Evolutionary conservation across 1,140 invertebrate genomes (phyloP).

Genomic region (Hirudo medicinalis): DNA sequence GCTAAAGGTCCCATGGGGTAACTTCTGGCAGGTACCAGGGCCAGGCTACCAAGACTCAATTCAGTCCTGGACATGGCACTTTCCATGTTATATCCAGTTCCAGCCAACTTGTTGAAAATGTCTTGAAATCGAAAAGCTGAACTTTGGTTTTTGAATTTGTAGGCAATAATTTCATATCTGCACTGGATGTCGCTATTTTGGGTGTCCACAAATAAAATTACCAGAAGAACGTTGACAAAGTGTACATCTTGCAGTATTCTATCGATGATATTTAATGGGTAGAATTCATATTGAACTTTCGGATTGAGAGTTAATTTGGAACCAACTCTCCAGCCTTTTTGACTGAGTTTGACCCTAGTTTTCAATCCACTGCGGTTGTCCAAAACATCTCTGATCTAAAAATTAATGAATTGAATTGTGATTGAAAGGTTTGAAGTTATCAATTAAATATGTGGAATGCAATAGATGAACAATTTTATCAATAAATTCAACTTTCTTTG

Average conservation of each 20-base stretch:
- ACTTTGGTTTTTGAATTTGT: conserved; percentile 8
- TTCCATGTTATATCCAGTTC: background rate
- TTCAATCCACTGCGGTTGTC: conserved; percentile 10
- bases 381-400: conserved; percentile 4
- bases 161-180: conserved; percentile 12
- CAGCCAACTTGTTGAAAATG: conserved; percentile 1
- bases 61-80: background rate
- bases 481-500: no score
- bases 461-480: no score
- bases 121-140: conserved; percentile 4
- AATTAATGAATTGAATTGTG: background rate
- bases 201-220: conserved; percentile 1
- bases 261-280: conserved; percentile 3
- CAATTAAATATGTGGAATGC: no score
- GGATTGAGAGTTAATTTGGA: conserved; percentile 9
- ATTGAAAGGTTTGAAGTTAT: no score
- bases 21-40: background rate
- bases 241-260: conserved; percentile 7
- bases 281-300: conserved; percentile 8
- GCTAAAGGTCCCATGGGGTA: conserved; percentile 17
- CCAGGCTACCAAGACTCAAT: background rate
- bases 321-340: conserved; percentile 15
- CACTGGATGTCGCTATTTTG: background rate
- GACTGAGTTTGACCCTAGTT: conserved; percentile 13
- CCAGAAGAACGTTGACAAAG: conserved; percentile 13